A percentile compares a stretch with the other conserved stretches of the same genome.
phyloP scores from a whole-genome alignment of 2,888 invertebrate species.

The Fragum whitleyi region DNA sequence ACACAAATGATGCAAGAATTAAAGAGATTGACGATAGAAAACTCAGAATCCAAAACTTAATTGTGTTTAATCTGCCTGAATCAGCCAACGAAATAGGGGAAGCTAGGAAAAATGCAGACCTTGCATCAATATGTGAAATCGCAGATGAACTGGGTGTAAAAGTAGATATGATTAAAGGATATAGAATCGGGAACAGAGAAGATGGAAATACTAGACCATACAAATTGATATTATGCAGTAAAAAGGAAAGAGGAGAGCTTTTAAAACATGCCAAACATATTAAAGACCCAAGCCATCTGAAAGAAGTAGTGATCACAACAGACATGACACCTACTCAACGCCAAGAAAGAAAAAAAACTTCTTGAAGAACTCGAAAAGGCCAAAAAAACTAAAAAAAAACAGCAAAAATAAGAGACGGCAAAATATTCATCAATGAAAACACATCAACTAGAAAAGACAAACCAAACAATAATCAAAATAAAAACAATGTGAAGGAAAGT shows the following conservation, averaged over 20 bases:
- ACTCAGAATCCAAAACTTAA: neutral
- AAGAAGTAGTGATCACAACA: neutral
- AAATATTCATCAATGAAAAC: neutral
- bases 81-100: neutral
- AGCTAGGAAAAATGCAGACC: neutral
- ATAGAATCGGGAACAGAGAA: neutral
- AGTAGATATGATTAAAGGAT: neutral
- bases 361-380: neutral
- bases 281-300: neutral
- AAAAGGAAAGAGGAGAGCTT: neutral
- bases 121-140: neutral
- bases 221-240: neutral
- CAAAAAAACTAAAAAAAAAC: neutral
- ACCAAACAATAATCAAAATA: neutral
- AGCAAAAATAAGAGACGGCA: neutral
- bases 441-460: too few relatives aligned
- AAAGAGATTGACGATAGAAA: conserved; percentile 1
- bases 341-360: neutral
- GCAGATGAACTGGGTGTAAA: neutral
- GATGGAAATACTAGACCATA: neutral
- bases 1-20: neutral
- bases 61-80: neutral
- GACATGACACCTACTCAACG: neutral
- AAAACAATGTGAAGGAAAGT: neutral
- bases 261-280: neutral